Evolutionary conservation across 2,888 invertebrate genomes (phyloP).

Genomic region (Stomorhina lunata): DNA sequence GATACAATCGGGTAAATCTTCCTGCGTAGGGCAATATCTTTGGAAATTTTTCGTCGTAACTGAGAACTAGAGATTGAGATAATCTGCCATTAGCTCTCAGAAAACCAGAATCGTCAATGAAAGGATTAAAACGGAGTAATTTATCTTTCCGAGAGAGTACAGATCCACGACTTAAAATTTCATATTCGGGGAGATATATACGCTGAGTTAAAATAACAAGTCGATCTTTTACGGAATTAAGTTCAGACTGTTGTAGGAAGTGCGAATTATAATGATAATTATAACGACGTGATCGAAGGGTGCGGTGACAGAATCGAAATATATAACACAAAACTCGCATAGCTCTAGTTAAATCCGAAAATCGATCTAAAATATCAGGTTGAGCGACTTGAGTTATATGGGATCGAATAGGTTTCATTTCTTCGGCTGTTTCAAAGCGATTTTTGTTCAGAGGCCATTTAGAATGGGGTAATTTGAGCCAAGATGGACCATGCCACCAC

Average conservation of each 20-base stretch:
- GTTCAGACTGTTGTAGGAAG: background rate
- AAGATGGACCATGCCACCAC: constrained; percentile 45
- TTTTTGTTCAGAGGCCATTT: background rate
- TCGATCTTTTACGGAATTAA: background rate
- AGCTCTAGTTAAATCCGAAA: background rate
- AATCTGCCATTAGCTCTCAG: background rate
- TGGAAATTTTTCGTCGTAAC: background rate
- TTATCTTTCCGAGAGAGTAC: background rate
- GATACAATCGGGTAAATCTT: too few species aligned
- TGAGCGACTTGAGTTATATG: background rate
- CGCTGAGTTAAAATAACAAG: background rate
- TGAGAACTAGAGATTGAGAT: background rate
- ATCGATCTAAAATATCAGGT: background rate
- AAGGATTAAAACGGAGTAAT: background rate
- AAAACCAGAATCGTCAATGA: background rate
- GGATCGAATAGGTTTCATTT: background rate
- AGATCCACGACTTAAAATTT: background rate
- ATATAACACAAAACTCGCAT: background rate
- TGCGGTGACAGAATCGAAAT: background rate
- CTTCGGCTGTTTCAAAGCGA: background rate
- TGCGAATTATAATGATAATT: background rate
- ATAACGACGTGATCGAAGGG: background rate
- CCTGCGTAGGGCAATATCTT: too few species aligned
- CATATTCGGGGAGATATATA: background rate
- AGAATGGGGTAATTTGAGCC: constrained; percentile 8